These are phyloP conservation scores for Anomalospiza imberbis DNA, from an alignment of 2,797 vertebrate species.

Conservation along the genomic window DNA sequence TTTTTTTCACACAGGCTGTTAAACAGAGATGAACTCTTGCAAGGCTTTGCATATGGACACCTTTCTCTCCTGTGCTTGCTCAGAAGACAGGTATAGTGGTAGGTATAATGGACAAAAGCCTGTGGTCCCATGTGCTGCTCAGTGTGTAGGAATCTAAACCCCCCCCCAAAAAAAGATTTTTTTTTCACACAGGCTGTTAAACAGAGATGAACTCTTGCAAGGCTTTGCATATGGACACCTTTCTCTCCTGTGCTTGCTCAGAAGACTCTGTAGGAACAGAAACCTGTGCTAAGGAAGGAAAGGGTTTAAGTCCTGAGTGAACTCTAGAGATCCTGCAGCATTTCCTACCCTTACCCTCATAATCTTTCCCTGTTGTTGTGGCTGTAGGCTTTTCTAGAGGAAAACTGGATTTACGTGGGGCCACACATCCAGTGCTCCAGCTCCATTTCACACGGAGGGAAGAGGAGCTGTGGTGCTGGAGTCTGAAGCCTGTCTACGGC, in stretches of 20 bases:
- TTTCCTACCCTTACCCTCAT: background rate
- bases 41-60: background rate
- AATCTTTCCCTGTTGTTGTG: background rate
- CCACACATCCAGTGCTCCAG: background rate
- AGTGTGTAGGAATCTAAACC: background rate
- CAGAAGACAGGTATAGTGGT: too few species aligned
- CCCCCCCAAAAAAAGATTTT: background rate
- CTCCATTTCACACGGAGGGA: background rate
- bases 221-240: background rate
- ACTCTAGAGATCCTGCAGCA: background rate
- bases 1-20: background rate
- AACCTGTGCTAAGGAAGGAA: background rate
- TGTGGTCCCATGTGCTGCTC: background rate
- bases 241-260: background rate
- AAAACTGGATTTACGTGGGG: accelerated
- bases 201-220: background rate
- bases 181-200: background rate
- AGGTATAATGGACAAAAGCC: background rate
- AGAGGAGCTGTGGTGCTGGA: background rate
- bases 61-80: background rate
- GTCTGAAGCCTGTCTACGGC: accelerated
- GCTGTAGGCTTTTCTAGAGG: background rate
- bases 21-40: background rate
- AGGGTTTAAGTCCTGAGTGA: background rate
- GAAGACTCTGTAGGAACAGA: background rate